phyloP scores from a whole-genome alignment of 2,888 invertebrate species.

The Leptopilina myrica region DNA sequence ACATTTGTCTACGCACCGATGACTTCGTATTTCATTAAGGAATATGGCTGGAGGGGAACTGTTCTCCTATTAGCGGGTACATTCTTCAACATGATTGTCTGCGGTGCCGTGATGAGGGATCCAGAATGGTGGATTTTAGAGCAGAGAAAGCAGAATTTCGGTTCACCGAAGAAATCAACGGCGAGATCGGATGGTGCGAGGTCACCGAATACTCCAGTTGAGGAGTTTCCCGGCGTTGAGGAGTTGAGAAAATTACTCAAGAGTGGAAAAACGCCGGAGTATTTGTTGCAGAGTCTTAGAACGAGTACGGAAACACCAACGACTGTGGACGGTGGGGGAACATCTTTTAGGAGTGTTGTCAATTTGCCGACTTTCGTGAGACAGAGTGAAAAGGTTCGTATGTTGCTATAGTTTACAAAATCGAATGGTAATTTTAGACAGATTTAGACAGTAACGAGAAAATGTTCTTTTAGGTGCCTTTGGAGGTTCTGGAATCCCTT shows the following conservation, averaged over 20 bases:
- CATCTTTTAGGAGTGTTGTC: constrained; percentile 81
- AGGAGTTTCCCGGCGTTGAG: constrained; percentile 81
- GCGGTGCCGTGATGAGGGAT: constrained; percentile 91
- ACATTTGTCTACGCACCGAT: constrained; percentile 93
- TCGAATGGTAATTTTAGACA: no score
- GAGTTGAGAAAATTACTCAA: constrained; percentile 84
- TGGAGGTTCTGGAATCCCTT: constrained; percentile 82
- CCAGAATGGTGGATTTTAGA: constrained; percentile 88
- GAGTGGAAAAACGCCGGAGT: constrained; percentile 83
- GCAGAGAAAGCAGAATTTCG: constrained; percentile 78
- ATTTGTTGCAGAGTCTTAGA: constrained; percentile 81
- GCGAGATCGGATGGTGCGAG: constrained; percentile 76
- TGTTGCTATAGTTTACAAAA: background rate
- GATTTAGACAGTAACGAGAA: no score
- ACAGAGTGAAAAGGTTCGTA: constrained; percentile 83
- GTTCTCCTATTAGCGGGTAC: constrained; percentile 89
- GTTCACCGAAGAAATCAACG: constrained; percentile 77
- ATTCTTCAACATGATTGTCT: constrained; percentile 90
- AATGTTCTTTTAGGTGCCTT: constrained; percentile 79
- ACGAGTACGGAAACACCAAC: constrained; percentile 80
- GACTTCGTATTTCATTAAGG: constrained; percentile 86
- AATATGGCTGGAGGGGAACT: constrained; percentile 92
- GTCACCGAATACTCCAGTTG: constrained; percentile 78
- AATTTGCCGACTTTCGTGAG: constrained; percentile 86
- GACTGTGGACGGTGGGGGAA: constrained; percentile 76